Conservation (phyloP, 2,888 invertebrate species). For the Hyposoter didymator region DNA sequence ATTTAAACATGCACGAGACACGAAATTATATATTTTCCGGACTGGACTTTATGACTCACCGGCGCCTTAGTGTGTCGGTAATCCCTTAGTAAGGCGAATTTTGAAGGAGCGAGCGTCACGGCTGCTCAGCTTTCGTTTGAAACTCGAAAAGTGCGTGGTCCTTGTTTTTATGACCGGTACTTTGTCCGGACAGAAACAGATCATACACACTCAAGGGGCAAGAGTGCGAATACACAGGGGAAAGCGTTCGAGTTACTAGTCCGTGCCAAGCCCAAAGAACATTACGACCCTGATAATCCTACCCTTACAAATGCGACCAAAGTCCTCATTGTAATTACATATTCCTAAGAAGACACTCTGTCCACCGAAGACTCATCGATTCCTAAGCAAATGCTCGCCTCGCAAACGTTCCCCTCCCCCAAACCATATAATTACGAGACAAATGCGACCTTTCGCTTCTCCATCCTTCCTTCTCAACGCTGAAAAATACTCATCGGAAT, state of each 20-base stretch:
- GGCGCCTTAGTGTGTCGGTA: not conserved
- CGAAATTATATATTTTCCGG: not conserved
- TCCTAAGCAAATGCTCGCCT: not conserved
- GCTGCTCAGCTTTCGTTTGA: not conserved
- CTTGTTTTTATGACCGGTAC: not conserved
- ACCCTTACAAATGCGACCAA: slow-evolving; percentile 2
- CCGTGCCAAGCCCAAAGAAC: not conserved
- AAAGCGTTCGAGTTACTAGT: not conserved
- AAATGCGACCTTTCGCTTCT: slow-evolving; percentile 20
- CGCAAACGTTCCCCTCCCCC: not conserved
- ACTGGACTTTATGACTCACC: not conserved
- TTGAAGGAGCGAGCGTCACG: not conserved
- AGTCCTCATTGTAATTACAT: not conserved
- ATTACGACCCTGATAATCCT: not conserved
- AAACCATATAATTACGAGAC: slow-evolving; percentile 34
- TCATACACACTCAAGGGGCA: not conserved
- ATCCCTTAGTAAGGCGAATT: not conserved
- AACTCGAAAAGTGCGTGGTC: not conserved
- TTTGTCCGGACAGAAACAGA: slow-evolving; percentile 1
- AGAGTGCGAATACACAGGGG: not conserved
- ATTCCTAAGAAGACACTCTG: not conserved
- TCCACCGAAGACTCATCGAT: not conserved
- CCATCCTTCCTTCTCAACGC: not conserved
- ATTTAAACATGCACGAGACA: not conserved
- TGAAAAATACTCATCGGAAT: slow-evolving; percentile 19